Evolutionary conservation across 1,140 invertebrate genomes (phyloP).

Genomic region (Physella acuta): DNA sequence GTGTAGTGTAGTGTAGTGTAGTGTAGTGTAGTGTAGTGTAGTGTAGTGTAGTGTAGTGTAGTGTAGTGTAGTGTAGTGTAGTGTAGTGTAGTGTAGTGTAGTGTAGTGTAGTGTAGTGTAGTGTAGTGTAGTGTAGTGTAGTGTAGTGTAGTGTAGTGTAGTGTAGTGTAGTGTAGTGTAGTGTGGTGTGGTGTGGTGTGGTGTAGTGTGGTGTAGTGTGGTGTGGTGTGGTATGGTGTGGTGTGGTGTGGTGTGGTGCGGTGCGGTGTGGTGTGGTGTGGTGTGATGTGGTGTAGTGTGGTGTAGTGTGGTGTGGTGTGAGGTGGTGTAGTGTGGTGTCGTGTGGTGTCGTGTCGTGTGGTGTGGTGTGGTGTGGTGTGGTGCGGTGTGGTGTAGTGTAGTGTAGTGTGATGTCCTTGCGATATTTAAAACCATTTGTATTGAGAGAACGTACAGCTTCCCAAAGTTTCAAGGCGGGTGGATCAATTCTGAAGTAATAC

Average conservation of each 20-base stretch:
- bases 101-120: slow-evolving; percentile 27
- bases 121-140: slow-evolving; percentile 26
- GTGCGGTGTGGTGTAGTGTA: slow-evolving; percentile 26
- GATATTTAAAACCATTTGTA: no score
- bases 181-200: no score
- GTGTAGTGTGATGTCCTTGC: neutral
- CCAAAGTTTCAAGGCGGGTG: no score
- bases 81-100: slow-evolving; percentile 4
- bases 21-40: slow-evolving; percentile 2
- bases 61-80: slow-evolving; percentile 4
- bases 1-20: slow-evolving; percentile 8
- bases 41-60: slow-evolving; percentile 4
- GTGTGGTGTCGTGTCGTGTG: slow-evolving; percentile 21
- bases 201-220: neutral
- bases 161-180: neutral
- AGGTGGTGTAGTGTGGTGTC: neutral
- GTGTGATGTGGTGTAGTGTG: slow-evolving; percentile 20
- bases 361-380: slow-evolving; percentile 25
- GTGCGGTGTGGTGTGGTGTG: slow-evolving; percentile 22
- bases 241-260: slow-evolving; percentile 18
- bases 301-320: no score
- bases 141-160: slow-evolving; percentile 12
- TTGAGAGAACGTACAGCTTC: no score
- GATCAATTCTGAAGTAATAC: no score
- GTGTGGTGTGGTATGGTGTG: slow-evolving; percentile 9